Percentiles rank a stretch among this genome's conserved stretches.
phyloP scores from a whole-genome alignment of 2,113 vertebrate species.

The Isurus oxyrinchus region DNA sequence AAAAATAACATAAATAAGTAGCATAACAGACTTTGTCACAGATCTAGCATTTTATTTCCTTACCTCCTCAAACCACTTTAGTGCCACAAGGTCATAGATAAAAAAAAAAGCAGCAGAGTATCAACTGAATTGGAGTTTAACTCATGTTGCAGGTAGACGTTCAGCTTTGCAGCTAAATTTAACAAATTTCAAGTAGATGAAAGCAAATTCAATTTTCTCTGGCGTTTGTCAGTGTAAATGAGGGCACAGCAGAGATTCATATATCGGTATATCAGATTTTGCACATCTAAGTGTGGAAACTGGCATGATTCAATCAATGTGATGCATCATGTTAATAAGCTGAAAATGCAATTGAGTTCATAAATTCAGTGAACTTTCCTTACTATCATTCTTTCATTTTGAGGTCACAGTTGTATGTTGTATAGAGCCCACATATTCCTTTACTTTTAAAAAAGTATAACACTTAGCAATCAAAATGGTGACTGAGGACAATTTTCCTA shows the following conservation, averaged over 20 bases:
- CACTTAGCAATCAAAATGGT: not conserved
- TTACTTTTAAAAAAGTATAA: not conserved
- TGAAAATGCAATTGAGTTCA: not conserved
- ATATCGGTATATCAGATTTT: not conserved
- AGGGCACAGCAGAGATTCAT: not conserved
- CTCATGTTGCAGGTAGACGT: not conserved
- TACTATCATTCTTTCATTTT: not conserved
- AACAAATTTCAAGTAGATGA: not conserved
- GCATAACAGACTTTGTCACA: not conserved
- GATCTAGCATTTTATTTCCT: not conserved
- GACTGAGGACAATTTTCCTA: not conserved
- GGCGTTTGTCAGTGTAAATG: not conserved
- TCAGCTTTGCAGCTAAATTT: not conserved
- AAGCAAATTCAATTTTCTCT: not conserved
- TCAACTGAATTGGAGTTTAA: not conserved
- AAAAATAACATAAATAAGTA: not conserved
- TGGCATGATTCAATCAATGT: constrained; percentile 11
- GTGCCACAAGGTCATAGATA: not conserved
- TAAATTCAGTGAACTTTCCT: not conserved
- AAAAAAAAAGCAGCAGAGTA: not conserved
- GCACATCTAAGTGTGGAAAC: not conserved
- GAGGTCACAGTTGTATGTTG: not conserved
- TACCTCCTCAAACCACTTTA: not conserved
- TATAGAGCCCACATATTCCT: not conserved
- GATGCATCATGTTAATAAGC: not conserved